Percentiles rank a stretch among this genome's conserved stretches.
These are phyloP conservation scores for Halcyon senegalensis DNA, from an alignment of 2,113 vertebrate genomes.

Conservation along the genomic window DNA sequence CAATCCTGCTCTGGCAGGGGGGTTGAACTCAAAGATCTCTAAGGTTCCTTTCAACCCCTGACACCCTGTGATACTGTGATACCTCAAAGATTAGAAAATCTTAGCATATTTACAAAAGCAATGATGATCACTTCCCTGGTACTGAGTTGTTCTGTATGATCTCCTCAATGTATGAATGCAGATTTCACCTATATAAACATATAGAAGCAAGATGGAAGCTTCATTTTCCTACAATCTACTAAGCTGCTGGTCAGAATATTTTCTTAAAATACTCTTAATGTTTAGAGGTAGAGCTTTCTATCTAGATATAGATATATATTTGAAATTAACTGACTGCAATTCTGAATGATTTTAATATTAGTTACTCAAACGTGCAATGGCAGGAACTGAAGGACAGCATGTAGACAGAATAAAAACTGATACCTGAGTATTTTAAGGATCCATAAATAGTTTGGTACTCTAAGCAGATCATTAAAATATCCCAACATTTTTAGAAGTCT, in stretches of 20 bases:
- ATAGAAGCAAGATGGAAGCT: not conserved
- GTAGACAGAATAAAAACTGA: not conserved
- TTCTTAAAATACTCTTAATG: not conserved
- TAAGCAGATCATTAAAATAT: not conserved
- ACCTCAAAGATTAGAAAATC: not conserved
- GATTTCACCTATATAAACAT: not conserved
- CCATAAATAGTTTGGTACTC: not conserved
- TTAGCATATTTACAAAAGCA: rapidly evolving
- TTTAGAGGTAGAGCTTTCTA: not conserved
- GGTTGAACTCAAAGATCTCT: no score
- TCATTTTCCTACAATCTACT: not conserved
- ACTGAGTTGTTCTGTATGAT: not conserved
- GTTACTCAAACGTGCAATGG: not conserved
- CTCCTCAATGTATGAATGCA: not conserved
- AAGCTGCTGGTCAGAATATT: not conserved
- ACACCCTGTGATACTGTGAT: no score
- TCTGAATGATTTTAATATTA: not conserved
- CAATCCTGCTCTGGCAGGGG: no score
- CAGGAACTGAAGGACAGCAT: not conserved
- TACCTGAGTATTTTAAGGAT: not conserved
- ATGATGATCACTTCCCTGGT: not conserved
- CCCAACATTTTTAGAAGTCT: not conserved
- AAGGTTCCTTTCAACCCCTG: no score
- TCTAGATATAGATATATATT: not conserved
- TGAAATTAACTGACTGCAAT: not conserved